Evolutionary conservation across 2,797 vertebrate species (phyloP).

Genomic region (Karalla daura): DNA sequence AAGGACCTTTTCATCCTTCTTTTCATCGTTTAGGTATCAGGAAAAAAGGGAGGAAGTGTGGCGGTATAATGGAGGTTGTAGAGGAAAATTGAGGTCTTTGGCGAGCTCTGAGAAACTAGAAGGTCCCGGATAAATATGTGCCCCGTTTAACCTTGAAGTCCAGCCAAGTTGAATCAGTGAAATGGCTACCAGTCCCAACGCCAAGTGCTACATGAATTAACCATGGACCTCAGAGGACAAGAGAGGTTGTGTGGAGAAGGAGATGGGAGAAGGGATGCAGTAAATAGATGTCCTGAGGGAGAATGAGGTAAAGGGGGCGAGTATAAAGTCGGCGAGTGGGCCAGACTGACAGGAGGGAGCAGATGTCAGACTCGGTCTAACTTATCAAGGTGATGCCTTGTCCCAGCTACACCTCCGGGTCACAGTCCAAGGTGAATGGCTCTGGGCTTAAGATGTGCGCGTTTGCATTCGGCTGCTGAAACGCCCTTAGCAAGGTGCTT

Average conservation of each 20-base stretch:
- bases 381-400: conserved; percentile 39
- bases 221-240: conserved; percentile 33
- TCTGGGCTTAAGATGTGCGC: conserved; percentile 2
- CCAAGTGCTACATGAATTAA: conserved; percentile 61
- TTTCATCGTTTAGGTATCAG: not conserved
- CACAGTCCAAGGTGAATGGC: conserved; percentile 54
- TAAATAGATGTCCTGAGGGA: conserved; percentile 16
- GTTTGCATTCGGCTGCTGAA: conserved; percentile 20
- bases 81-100: conserved; percentile 27
- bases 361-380: conserved; percentile 40
- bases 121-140: conserved; percentile 52
- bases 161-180: conserved; percentile 51
- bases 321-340: not conserved
- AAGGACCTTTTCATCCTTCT: conserved; percentile 27
- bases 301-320: conserved; percentile 1
- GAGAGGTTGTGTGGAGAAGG: not conserved
- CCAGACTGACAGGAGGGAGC: conserved; percentile 5
- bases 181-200: conserved; percentile 28
- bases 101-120: conserved; percentile 34
- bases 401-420: conserved; percentile 13
- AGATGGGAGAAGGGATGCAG: not conserved
- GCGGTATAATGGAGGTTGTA: conserved; percentile 1
- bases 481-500: conserved; percentile 30
- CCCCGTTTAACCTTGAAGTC: conserved; percentile 60
- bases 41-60: not conserved